Conservation (phyloP, 2,888 invertebrate species). For the Halictus quadricinctus region DNA sequence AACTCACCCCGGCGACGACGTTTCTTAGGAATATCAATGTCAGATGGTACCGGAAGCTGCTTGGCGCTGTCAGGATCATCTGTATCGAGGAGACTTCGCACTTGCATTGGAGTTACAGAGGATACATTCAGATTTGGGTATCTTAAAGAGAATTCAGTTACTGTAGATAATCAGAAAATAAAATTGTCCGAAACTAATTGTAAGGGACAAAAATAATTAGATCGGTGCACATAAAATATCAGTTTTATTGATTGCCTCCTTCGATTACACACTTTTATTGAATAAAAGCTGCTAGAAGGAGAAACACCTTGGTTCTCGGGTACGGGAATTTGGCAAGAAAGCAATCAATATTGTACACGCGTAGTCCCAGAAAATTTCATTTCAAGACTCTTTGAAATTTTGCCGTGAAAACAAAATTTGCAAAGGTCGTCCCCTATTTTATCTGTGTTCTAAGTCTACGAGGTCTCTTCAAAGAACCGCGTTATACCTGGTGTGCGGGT, state of each 20-base stretch:
- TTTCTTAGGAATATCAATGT: conserved; percentile 86
- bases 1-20: conserved; percentile 85
- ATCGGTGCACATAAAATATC: background rate
- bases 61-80: conserved; percentile 87
- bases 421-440: background rate
- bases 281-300: background rate
- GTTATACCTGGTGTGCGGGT: conserved; percentile 89
- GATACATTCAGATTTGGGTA: conserved; percentile 92
- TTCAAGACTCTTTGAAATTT: background rate
- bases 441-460: background rate
- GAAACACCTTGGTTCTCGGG: background rate
- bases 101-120: conserved; percentile 90
- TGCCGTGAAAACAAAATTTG: background rate
- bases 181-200: background rate
- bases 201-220: background rate
- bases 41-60: conserved; percentile 82
- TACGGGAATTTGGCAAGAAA: background rate
- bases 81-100: conserved; percentile 88
- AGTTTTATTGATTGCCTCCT: background rate
- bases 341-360: background rate
- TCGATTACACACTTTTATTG: background rate
- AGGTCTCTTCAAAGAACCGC: background rate
- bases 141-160: conserved; percentile 65
- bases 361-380: background rate
- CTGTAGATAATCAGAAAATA: conserved; percentile 8